These are phyloP conservation scores for Saccopteryx bilineata DNA, from an alignment of 2,113 vertebrate species.

Conservation along the genomic window DNA sequence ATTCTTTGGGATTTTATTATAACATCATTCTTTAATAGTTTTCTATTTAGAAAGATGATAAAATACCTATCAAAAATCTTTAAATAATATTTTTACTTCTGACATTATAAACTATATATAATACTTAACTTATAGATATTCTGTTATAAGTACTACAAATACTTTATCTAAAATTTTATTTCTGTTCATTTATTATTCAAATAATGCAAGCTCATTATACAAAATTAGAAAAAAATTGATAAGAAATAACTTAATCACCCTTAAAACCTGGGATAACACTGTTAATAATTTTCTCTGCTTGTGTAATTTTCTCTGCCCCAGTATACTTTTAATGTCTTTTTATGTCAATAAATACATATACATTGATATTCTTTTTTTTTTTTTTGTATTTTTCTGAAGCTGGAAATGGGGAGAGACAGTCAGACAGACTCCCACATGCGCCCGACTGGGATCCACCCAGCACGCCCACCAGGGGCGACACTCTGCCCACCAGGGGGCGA, in stretches of 20 bases:
- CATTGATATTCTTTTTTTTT: background rate
- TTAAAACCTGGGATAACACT: background rate
- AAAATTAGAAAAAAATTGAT: slow-evolving; percentile 18
- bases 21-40: background rate
- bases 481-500: no score
- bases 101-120: background rate
- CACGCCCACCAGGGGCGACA: no score
- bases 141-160: background rate
- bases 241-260: background rate
- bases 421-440: no score
- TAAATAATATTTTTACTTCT: slow-evolving; percentile 43
- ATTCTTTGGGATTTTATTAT: background rate
- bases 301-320: background rate
- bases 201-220: background rate
- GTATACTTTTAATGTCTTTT: slow-evolving; percentile 32
- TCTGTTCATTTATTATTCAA: slow-evolving; percentile 1
- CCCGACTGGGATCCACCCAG: no score
- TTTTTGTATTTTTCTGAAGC: no score
- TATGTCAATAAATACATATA: background rate
- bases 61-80: background rate
- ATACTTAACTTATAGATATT: background rate
- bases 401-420: no score
- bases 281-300: slow-evolving; percentile 39
- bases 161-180: slow-evolving; percentile 21
- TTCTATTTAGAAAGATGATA: slow-evolving; percentile 42